phyloP scores from a whole-genome alignment of 2,797 vertebrate species.

The Cossypha dichroa region DNA sequence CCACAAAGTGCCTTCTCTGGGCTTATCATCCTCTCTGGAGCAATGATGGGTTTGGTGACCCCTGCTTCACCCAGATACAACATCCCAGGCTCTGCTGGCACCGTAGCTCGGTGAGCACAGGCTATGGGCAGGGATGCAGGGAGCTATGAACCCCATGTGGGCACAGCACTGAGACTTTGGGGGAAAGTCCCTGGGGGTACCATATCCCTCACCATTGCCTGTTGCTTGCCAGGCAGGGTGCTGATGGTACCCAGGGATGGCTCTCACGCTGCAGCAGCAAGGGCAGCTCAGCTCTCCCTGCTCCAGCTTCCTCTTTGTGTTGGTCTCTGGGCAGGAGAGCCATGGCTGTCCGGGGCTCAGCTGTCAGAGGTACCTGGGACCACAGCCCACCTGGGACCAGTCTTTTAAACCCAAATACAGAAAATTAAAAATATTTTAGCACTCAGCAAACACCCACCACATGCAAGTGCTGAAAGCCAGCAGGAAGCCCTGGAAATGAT shows the following conservation, averaged over 20 bases:
- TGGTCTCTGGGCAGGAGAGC: not conserved
- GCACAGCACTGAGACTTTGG: fast-evolving
- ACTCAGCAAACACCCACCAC: not conserved
- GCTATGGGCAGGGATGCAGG: not conserved
- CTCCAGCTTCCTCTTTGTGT: not conserved
- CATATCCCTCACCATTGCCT: not conserved
- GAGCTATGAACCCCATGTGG: fast-evolving
- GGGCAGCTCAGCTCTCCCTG: not conserved
- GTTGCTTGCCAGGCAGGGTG: not conserved
- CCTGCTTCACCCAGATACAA: not conserved
- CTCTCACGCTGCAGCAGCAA: fast-evolving
- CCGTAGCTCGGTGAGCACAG: fast-evolving
- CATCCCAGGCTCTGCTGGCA: not conserved
- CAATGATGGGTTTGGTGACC: not conserved
- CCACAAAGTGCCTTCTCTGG: fast-evolving
- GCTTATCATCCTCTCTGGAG: fast-evolving
- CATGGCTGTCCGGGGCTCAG: fast-evolving
- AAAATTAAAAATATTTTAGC: not conserved
- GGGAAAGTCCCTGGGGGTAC: not conserved
- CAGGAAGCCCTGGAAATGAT: not conserved
- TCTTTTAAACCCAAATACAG: not conserved
- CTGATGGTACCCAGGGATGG: not conserved
- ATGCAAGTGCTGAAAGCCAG: not conserved
- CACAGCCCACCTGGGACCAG: fast-evolving
- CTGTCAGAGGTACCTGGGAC: not conserved